Percentiles rank a stretch among this genome's conserved stretches.
These are phyloP conservation scores for Polypterus bichir DNA, from an alignment of 2,113 vertebrate species.

Conservation along the genomic window DNA sequence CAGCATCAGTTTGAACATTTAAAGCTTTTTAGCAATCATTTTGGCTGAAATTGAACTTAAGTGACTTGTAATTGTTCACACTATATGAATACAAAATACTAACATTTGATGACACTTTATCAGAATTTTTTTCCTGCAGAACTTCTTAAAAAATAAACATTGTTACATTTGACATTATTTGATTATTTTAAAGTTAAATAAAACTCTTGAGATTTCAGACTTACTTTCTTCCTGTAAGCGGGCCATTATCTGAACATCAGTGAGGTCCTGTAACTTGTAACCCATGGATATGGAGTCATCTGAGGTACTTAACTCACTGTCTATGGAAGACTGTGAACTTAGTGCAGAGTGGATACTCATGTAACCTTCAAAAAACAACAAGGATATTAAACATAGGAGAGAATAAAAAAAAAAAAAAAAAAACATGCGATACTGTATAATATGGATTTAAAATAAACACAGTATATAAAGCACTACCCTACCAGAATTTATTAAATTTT, in stretches of 20 bases:
- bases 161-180: too few species aligned
- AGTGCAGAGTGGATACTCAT: constrained; percentile 59
- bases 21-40: too few species aligned
- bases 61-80: too few species aligned
- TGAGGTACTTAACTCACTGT: constrained; percentile 78
- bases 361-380: constrained; percentile 36
- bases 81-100: too few species aligned
- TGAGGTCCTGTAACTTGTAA: constrained; percentile 83
- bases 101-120: too few species aligned
- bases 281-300: constrained; percentile 91
- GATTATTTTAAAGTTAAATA: not conserved
- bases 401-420: not conserved
- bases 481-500: too few species aligned
- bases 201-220: constrained; percentile 23
- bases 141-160: too few species aligned
- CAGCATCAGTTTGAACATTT: too few species aligned
- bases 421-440: not conserved
- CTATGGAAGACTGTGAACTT: constrained; percentile 82
- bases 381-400: not conserved
- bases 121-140: too few species aligned
- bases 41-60: too few species aligned
- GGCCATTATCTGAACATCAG: constrained; percentile 87
- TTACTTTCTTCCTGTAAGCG: constrained; percentile 80
- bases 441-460: too few species aligned
- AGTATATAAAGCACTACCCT: too few species aligned